phyloP scores from a whole-genome alignment of 2,113 vertebrate genomes.

The Murina feae region DNA sequence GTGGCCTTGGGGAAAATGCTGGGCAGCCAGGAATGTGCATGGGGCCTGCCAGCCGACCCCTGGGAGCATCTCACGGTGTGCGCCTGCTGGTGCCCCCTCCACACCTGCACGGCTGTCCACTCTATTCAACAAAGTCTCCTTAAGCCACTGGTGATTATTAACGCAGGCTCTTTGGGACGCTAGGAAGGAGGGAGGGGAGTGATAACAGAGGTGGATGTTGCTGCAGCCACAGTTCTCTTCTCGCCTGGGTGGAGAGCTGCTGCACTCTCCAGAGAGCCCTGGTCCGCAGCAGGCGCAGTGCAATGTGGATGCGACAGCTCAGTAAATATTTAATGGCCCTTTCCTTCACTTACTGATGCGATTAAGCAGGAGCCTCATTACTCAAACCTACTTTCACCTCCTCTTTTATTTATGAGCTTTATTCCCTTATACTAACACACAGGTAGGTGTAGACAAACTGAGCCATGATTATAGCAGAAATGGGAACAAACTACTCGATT shows the following conservation, averaged over 20 bases:
- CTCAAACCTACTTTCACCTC: conserved; percentile 50
- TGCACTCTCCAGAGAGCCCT: conserved; percentile 48
- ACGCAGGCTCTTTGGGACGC: not conserved
- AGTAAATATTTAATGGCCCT: conserved; percentile 77
- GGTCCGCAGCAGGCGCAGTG: conserved; percentile 46
- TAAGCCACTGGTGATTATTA: not conserved
- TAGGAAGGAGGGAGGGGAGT: not conserved
- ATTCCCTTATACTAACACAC: conserved; percentile 23
- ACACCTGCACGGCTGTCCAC: not conserved
- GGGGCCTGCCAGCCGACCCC: not conserved
- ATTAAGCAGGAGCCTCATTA: conserved; percentile 74
- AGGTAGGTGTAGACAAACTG: not conserved
- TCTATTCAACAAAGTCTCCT: not conserved
- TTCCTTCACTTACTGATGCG: conserved; percentile 56
- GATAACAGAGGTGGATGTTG: not conserved
- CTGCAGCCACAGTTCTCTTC: not conserved
- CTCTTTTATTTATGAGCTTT: conserved; percentile 64
- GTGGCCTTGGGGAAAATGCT: not conserved
- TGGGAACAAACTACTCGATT: conserved; percentile 44
- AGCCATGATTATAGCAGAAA: conserved; percentile 15
- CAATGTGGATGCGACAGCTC: conserved; percentile 65
- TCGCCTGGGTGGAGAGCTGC: conserved; percentile 16
- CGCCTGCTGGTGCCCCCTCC: fast-evolving
- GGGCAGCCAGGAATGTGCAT: not conserved
- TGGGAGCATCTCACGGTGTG: not conserved